Evolutionary conservation across 1,140 invertebrate species (phyloP).

Genomic region (Bombus pascuorum): DNA sequence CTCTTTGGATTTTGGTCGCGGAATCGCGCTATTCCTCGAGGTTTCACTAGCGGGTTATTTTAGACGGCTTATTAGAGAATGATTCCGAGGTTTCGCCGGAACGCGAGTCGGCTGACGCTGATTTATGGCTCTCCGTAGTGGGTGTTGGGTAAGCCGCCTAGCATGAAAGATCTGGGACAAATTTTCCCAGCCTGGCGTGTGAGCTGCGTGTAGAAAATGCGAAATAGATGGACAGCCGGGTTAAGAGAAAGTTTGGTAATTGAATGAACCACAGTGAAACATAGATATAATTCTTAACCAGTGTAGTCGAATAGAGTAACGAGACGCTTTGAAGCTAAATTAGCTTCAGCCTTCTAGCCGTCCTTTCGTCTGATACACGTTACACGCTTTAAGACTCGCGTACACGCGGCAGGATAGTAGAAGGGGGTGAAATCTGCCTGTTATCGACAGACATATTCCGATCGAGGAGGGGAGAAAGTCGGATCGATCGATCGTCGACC

Average conservation of each 20-base stretch:
- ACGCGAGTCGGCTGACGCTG: background rate
- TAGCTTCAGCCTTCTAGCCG: background rate
- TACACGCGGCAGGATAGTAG: background rate
- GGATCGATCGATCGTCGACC: slow-evolving; percentile 48
- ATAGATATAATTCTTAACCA: slow-evolving; percentile 9
- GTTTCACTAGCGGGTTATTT: background rate
- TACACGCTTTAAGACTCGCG: slow-evolving; percentile 12
- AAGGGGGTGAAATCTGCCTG: slow-evolving; percentile 28
- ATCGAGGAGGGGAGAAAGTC: background rate
- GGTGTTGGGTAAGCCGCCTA: background rate
- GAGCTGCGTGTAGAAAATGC: background rate
- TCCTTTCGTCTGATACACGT: background rate
- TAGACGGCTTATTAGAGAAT: slow-evolving; percentile 27
- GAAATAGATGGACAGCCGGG: background rate
- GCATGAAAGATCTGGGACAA: slow-evolving; percentile 19
- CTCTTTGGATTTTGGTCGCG: background rate
- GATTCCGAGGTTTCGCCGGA: background rate
- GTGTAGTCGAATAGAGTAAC: background rate
- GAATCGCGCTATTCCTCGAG: background rate
- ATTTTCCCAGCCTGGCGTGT: slow-evolving; percentile 1
- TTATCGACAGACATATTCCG: slow-evolving; percentile 40
- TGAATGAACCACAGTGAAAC: background rate
- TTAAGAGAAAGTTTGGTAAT: background rate
- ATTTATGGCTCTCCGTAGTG: slow-evolving; percentile 1
- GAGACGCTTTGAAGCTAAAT: slow-evolving; percentile 6